phyloP scores from a whole-genome alignment of 2,888 invertebrate species.

The Cantharis rustica region DNA sequence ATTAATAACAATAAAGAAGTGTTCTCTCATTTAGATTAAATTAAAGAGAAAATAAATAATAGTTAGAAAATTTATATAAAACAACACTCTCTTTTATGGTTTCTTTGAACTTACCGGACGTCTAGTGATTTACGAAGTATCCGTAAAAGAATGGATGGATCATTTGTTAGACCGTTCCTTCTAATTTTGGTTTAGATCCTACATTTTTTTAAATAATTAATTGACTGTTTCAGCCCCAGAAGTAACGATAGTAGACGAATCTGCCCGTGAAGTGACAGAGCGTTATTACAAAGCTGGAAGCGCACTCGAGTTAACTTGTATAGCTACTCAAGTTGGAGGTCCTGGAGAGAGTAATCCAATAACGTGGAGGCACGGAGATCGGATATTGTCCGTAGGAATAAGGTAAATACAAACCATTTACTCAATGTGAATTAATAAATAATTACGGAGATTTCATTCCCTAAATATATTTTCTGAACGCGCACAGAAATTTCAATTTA shows the following conservation, averaged over 20 bases:
- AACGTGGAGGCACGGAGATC: constrained; percentile 61
- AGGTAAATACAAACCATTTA: constrained; percentile 52
- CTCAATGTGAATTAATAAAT: background rate
- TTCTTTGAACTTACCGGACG: constrained; percentile 1
- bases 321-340: constrained; percentile 57
- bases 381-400: constrained; percentile 59
- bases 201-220: constrained; percentile 21
- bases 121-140: constrained; percentile 1
- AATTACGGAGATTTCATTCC: background rate
- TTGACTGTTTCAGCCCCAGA: constrained; percentile 58
- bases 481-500: background rate
- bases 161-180: constrained; percentile 11
- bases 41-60: background rate
- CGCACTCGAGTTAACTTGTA: constrained; percentile 60
- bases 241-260: constrained; percentile 64
- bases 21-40: background rate
- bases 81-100: background rate
- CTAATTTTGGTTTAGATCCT: constrained; percentile 12
- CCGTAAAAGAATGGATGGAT: constrained; percentile 5
- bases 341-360: constrained; percentile 55
- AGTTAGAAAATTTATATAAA: constrained; percentile 3
- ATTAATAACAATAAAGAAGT: background rate
- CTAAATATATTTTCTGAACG: background rate
- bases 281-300: constrained; percentile 66
- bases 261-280: constrained; percentile 61